These are phyloP conservation scores for Lates calcarifer DNA, from an alignment of 2,113 vertebrate species.

Conservation along the genomic window DNA sequence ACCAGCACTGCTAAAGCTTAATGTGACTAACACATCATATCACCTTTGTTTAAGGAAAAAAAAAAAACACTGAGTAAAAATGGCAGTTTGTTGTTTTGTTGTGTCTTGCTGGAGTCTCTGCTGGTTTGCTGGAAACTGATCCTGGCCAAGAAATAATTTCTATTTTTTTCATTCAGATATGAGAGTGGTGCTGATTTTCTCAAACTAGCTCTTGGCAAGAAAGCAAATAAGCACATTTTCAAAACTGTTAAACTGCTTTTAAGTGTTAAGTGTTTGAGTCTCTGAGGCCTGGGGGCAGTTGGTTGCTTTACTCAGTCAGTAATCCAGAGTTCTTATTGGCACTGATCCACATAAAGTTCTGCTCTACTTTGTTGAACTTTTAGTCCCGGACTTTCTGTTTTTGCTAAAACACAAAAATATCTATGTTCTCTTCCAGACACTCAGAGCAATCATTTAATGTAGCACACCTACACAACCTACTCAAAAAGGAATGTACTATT, in stretches of 20 bases:
- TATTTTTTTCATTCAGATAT: no score
- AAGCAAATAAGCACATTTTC: no score
- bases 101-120: no score
- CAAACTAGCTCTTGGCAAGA: no score
- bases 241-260: no score
- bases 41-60: no score
- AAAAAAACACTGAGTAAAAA: no score
- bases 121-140: neutral
- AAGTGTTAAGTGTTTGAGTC: no score
- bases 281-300: neutral
- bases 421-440: neutral
- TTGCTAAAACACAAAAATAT: neutral
- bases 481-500: conserved; percentile 15
- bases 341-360: neutral
- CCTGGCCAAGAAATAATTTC: neutral
- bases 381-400: neutral
- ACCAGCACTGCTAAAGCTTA: neutral
- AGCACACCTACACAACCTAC: neutral
- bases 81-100: no score
- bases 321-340: neutral
- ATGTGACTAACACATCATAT: no score
- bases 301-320: neutral
- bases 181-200: no score
- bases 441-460: neutral
- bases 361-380: neutral